phyloP scores from a whole-genome alignment of 2,797 vertebrate species.

The Oreochromis grahami region DNA sequence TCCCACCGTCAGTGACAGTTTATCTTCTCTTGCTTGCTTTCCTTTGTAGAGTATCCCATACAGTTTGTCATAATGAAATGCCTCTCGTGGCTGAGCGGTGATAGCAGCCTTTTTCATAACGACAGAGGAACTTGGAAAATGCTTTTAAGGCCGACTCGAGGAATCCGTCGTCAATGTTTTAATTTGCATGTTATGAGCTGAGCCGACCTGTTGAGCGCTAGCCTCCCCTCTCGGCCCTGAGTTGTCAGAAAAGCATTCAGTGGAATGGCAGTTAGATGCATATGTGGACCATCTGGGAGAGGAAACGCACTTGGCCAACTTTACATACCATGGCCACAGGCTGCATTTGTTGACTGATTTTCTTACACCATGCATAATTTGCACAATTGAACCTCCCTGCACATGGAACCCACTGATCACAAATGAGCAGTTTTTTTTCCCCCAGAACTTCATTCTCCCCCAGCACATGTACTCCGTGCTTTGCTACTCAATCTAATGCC shows the following conservation, averaged over 20 bases:
- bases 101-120: slow-evolving; percentile 19
- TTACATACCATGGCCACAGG: slow-evolving; percentile 63
- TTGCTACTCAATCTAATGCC: neutral
- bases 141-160: slow-evolving; percentile 20
- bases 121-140: slow-evolving; percentile 25
- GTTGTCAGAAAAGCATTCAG: slow-evolving; percentile 67
- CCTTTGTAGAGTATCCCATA: slow-evolving; percentile 14
- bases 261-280: slow-evolving; percentile 57
- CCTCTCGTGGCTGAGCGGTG: slow-evolving; percentile 17
- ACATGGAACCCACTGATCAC: slow-evolving; percentile 33
- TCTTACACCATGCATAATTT: slow-evolving; percentile 48
- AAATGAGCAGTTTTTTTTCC: neutral
- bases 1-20: slow-evolving; percentile 10
- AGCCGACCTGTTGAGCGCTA: slow-evolving; percentile 39
- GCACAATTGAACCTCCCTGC: slow-evolving; percentile 18
- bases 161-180: slow-evolving; percentile 31
- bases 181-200: slow-evolving; percentile 22
- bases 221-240: slow-evolving; percentile 58
- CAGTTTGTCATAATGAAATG: slow-evolving; percentile 31
- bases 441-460: neutral
- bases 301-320: slow-evolving; percentile 60
- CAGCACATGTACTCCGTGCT: neutral
- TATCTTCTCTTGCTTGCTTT: neutral
- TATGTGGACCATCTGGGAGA: slow-evolving; percentile 75
- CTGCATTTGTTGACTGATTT: slow-evolving; percentile 53